Evolutionary conservation across 2,888 invertebrate genomes (phyloP).

Genomic region (Dolichopus griseipennis): DNA sequence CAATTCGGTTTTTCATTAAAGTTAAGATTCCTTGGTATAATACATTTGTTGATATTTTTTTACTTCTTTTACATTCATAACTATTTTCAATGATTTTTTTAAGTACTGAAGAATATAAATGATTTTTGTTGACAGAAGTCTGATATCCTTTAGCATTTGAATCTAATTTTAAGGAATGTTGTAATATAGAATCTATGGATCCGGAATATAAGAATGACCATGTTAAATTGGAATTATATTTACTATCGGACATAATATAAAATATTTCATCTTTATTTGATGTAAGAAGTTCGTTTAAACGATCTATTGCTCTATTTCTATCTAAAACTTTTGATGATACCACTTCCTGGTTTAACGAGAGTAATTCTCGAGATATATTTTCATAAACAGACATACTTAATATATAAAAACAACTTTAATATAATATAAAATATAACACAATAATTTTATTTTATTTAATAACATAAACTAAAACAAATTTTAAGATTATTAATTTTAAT

Average conservation of each 20-base stretch:
- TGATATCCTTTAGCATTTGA: not conserved
- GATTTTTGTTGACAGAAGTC: not conserved
- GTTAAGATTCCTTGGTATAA: slow-evolving; percentile 8
- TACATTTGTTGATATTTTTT: not conserved
- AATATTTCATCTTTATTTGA: not conserved
- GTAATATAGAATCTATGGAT: not conserved
- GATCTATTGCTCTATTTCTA: not conserved
- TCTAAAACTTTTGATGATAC: not conserved
- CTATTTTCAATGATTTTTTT: not conserved
- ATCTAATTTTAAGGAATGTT: not conserved
- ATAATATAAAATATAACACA: no score
- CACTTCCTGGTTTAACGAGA: not conserved
- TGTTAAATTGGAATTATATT: not conserved
- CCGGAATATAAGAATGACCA: not conserved
- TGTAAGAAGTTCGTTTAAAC: not conserved
- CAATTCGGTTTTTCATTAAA: not conserved
- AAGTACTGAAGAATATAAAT: not conserved
- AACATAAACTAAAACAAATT: no score
- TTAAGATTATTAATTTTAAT: no score
- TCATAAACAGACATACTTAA: not conserved
- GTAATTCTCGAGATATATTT: not conserved
- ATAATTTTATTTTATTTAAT: no score
- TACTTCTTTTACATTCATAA: not conserved
- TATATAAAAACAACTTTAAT: not conserved
- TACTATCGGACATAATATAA: not conserved